Conservation (phyloP, 2,113 vertebrate genomes). For the Macaca nemestrina region DNA sequence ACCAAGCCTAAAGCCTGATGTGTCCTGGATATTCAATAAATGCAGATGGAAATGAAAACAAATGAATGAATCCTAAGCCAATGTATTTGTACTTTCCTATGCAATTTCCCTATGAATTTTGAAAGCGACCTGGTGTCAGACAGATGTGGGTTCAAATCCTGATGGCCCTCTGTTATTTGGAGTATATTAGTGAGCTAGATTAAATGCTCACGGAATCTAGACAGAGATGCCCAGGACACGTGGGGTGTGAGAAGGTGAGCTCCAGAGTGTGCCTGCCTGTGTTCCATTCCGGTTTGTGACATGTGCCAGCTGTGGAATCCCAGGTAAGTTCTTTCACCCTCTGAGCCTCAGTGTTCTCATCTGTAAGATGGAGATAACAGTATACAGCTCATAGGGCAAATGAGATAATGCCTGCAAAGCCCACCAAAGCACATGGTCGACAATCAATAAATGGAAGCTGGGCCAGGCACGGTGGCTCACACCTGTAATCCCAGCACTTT, state of each 20-base stretch:
- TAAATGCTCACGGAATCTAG: background rate
- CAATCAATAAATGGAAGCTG: background rate
- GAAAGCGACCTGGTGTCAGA: background rate
- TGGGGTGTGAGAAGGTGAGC: background rate
- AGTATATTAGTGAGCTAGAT: background rate
- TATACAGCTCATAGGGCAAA: background rate
- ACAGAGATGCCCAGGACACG: background rate
- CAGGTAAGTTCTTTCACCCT: background rate
- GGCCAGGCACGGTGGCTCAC: no score
- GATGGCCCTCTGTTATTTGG: background rate
- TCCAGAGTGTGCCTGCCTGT: no score
- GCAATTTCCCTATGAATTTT: background rate
- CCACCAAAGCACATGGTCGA: background rate
- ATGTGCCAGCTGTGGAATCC: background rate
- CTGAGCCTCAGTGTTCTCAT: background rate
- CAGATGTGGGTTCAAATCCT: background rate
- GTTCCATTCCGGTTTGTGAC: background rate
- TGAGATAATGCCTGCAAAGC: background rate
- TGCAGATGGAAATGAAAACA: background rate
- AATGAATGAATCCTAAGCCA: background rate
- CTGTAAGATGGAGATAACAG: background rate
- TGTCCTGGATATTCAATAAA: background rate
- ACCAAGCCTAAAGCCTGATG: accelerated
- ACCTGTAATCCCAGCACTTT: no score
- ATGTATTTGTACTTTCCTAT: background rate